These are phyloP conservation scores for Drosophila macrospina DNA, from an alignment of 2,888 invertebrate species.

Conservation along the genomic window DNA sequence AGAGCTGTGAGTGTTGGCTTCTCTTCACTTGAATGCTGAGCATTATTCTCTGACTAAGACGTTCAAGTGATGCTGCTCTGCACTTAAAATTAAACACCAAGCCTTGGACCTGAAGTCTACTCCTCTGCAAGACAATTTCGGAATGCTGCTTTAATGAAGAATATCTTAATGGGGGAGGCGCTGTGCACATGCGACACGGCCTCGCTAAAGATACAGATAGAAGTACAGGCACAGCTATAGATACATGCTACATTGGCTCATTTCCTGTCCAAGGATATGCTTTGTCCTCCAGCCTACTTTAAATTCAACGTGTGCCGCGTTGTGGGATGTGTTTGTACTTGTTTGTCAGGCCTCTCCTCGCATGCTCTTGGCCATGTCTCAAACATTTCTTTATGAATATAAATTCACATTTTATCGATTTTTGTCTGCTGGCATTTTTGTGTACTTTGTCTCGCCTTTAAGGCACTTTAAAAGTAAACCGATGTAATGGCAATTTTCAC, in stretches of 20 bases:
- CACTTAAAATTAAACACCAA: background rate
- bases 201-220: constrained; percentile 21
- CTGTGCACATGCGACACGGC: constrained; percentile 40
- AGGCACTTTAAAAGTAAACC: constrained; percentile 46
- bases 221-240: constrained; percentile 7
- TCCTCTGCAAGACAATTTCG: background rate
- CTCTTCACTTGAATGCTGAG: no score
- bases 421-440: constrained; percentile 48
- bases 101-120: background rate
- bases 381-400: constrained; percentile 75
- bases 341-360: constrained; percentile 46
- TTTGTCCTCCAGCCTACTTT: constrained; percentile 62
- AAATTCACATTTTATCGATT: constrained; percentile 74
- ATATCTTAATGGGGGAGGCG: constrained; percentile 14
- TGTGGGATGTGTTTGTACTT: constrained; percentile 23
- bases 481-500: constrained; percentile 10
- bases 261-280: constrained; percentile 31
- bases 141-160: constrained; percentile 15
- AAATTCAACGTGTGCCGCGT: constrained; percentile 70
- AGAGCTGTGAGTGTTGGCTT: no score
- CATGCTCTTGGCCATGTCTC: constrained; percentile 36
- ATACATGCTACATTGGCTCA: constrained; percentile 15
- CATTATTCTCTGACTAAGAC: no score
- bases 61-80: no score
- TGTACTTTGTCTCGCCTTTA: constrained; percentile 42